These are phyloP conservation scores for Drosophila melanocephala DNA, from an alignment of 2,888 invertebrate genomes.

Conservation along the genomic window DNA sequence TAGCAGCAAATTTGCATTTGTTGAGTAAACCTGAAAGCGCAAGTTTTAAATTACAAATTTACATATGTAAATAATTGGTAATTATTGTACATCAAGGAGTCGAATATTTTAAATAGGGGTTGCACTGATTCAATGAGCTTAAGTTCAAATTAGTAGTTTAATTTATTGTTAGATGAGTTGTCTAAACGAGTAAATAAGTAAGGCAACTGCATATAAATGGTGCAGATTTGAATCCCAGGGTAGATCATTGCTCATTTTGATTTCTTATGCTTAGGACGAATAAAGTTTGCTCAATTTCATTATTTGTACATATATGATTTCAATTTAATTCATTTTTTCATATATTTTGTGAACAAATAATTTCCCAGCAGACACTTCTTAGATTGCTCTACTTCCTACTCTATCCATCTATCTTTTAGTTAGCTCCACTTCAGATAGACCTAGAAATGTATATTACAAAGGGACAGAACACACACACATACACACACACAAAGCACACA, in stretches of 20 bases:
- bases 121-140: not conserved
- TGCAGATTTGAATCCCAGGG: not conserved
- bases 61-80: conserved; percentile 37
- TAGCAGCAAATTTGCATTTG: conserved; percentile 64
- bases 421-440: conserved; percentile 7
- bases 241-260: not conserved
- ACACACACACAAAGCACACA: conserved; percentile 4
- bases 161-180: not conserved
- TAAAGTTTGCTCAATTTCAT: not conserved
- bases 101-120: not conserved
- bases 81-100: not conserved
- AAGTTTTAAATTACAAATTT: conserved; percentile 30
- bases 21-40: not conserved
- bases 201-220: not conserved
- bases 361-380: not conserved
- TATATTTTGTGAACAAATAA: not conserved
- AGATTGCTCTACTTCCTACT: not conserved
- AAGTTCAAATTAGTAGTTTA: not conserved
- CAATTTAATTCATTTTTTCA: not conserved
- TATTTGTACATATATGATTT: not conserved
- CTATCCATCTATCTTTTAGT: not conserved
- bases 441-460: conserved; percentile 27
- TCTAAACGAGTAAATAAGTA: not conserved
- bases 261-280: not conserved
- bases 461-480: conserved; percentile 10